Conservation (phyloP, 2,797 vertebrate genomes). For the Gadopsis marmoratus region DNA sequence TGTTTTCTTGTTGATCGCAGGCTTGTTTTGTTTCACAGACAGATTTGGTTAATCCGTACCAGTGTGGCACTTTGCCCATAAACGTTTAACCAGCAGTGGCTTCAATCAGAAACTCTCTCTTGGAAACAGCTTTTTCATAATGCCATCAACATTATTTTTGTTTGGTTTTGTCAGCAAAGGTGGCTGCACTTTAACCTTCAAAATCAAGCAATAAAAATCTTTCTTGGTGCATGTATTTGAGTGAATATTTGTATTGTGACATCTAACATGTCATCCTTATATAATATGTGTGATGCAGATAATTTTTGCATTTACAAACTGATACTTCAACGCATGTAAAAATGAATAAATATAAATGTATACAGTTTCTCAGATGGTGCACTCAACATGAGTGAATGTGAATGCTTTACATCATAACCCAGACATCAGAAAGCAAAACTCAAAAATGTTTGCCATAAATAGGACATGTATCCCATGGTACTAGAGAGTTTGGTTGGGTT, state of each 20-base stretch:
- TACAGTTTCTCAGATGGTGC: too few species aligned
- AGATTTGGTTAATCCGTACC: slow-evolving; percentile 20
- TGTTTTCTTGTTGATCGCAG: slow-evolving; percentile 8
- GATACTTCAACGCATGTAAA: too few species aligned
- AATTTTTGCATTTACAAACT: not conserved
- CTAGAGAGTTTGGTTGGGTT: not conserved
- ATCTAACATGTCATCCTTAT: not conserved
- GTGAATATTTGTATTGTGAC: not conserved
- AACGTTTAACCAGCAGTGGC: not conserved
- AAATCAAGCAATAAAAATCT: not conserved
- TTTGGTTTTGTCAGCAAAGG: slow-evolving; percentile 2
- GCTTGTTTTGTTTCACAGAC: slow-evolving; percentile 10
- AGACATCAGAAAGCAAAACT: not conserved
- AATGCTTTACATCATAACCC: not conserved
- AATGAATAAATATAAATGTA: too few species aligned
- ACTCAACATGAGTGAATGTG: not conserved
- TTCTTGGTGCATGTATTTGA: not conserved
- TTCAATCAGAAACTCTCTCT: not conserved
- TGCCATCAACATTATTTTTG: not conserved
- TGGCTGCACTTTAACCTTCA: not conserved
- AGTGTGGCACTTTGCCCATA: not conserved
- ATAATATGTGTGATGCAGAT: not conserved
- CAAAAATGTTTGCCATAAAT: not conserved
- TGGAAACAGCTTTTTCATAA: not conserved
- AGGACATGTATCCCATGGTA: not conserved